Evolutionary conservation across 1,140 invertebrate species (phyloP).

Genomic region (Euura lappo): DNA sequence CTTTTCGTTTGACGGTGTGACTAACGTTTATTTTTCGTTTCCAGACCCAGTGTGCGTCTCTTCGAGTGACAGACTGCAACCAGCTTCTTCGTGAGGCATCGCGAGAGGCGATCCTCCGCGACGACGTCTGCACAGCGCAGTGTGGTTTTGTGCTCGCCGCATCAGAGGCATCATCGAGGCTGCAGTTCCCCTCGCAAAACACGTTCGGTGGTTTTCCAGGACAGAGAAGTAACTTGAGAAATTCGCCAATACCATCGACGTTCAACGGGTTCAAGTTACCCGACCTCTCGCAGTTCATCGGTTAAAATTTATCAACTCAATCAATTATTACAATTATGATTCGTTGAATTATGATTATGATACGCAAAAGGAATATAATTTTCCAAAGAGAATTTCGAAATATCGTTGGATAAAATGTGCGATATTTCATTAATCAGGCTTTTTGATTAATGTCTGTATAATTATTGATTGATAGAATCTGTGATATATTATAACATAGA

Average conservation of each 20-base stretch:
- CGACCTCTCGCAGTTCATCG: slow-evolving; percentile 70
- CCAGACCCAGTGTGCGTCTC: slow-evolving; percentile 88
- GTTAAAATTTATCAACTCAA: slow-evolving; percentile 41
- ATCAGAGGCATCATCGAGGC: slow-evolving; percentile 41
- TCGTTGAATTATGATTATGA: too few species aligned
- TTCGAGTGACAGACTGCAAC: slow-evolving; percentile 86
- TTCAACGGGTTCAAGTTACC: slow-evolving; percentile 66
- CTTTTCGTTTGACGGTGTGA: neutral
- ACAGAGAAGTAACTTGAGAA: slow-evolving; percentile 46
- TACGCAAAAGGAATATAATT: too few species aligned
- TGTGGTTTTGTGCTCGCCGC: slow-evolving; percentile 72
- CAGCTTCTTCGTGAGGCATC: slow-evolving; percentile 82
- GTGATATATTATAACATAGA: too few species aligned
- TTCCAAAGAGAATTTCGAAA: too few species aligned
- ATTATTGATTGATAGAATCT: too few species aligned
- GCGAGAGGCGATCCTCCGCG: slow-evolving; percentile 79
- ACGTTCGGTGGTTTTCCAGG: slow-evolving; percentile 47
- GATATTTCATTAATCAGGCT: too few species aligned
- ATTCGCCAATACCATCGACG: slow-evolving; percentile 45
- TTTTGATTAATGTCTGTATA: too few species aligned
- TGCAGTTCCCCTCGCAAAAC: slow-evolving; percentile 48
- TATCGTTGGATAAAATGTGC: too few species aligned
- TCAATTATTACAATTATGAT: neutral
- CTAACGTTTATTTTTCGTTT: slow-evolving; percentile 36
- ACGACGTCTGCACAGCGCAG: slow-evolving; percentile 90